phyloP scores from a whole-genome alignment of 2,888 invertebrate species.

The Tetanocera ferruginea region DNA sequence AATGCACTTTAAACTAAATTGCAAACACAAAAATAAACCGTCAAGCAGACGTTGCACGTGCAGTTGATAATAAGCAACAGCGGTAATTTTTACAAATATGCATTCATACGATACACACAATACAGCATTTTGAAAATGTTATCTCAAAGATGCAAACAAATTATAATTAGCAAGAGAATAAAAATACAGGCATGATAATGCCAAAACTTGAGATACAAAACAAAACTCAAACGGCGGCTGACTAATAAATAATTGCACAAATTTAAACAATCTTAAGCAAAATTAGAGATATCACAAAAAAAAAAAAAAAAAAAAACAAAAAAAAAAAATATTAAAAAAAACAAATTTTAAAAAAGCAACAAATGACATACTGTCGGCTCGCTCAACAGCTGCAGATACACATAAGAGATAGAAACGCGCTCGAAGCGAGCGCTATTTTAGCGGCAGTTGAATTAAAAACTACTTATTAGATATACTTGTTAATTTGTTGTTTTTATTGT shows the following conservation, averaged over 20 bases:
- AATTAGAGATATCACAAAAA: not conserved
- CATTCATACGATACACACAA: no score
- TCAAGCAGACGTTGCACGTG: no score
- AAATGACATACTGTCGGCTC: not conserved
- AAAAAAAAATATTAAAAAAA: not conserved
- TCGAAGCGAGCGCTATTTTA: not conserved
- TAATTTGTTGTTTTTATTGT: not conserved
- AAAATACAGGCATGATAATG: not conserved
- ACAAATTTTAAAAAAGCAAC: not conserved
- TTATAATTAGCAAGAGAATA: not conserved
- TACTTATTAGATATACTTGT: constrained; percentile 27
- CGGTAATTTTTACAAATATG: no score
- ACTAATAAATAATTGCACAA: no score
- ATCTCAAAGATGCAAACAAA: not conserved
- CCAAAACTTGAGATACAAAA: not conserved
- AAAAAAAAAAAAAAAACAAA: not conserved
- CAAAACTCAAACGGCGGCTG: not conserved
- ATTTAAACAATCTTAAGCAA: not conserved
- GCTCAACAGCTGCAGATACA: not conserved
- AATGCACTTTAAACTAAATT: no score
- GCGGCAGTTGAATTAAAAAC: constrained; percentile 6
- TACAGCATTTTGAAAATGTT: not conserved
- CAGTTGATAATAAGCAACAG: no score
- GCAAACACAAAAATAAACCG: no score
- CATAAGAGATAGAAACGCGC: not conserved